Percentiles rank a stretch among this genome's conserved stretches.
phyloP scores from a whole-genome alignment of 2,888 invertebrate genomes.

The Phalera bucephala region DNA sequence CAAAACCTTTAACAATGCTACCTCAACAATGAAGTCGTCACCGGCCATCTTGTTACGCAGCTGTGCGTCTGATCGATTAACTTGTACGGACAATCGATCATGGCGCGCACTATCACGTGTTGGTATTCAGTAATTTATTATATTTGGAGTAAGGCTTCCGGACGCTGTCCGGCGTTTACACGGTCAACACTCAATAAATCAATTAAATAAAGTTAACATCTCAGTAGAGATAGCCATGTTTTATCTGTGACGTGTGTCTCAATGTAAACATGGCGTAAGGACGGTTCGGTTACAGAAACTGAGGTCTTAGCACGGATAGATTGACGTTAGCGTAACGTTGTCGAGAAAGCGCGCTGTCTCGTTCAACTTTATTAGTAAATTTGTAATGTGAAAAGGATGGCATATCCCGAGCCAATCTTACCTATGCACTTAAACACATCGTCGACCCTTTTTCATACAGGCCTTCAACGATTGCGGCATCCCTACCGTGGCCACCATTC shows the following conservation, averaged over 20 bases:
- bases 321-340: no score
- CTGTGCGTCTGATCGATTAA: slow-evolving; percentile 53
- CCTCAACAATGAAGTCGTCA: slow-evolving; percentile 57
- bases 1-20: slow-evolving; percentile 29
- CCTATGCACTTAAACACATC: no score
- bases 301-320: no score
- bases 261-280: not conserved
- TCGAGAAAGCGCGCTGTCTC: no score
- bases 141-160: slow-evolving; percentile 70
- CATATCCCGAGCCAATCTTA: no score
- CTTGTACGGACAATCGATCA: slow-evolving; percentile 55
- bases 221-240: slow-evolving; percentile 46
- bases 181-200: slow-evolving; percentile 78
- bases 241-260: slow-evolving; percentile 20
- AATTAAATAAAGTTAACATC: slow-evolving; percentile 68
- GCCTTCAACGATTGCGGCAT: no score
- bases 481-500: no score
- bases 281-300: no score
- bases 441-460: no score
- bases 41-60: slow-evolving; percentile 58
- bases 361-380: no score
- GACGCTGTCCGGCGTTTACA: slow-evolving; percentile 46
- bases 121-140: slow-evolving; percentile 68
- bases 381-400: no score
- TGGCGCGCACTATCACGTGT: slow-evolving; percentile 49